Evolutionary conservation across 1,140 invertebrate genomes (phyloP).

Genomic region (Leptonema lineaticorne): DNA sequence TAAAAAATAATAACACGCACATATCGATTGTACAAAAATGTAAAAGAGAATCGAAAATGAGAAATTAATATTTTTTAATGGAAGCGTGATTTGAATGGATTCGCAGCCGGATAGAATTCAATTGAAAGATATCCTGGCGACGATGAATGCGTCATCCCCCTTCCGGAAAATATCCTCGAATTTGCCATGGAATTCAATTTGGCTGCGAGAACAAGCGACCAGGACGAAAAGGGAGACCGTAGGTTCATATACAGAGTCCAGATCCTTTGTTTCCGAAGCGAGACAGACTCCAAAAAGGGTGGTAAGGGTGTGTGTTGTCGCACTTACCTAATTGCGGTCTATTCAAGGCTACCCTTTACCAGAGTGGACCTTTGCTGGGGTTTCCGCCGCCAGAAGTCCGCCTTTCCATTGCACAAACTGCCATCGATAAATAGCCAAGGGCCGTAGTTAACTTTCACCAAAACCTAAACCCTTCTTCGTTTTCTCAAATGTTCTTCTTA

Average conservation of each 20-base stretch:
- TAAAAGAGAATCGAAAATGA: not conserved
- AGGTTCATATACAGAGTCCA: not conserved
- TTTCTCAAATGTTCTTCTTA: not conserved
- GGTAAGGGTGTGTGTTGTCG: not conserved
- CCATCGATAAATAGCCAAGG: not conserved
- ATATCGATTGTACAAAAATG: no score
- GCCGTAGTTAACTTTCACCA: not conserved
- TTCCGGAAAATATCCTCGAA: constrained; percentile 7
- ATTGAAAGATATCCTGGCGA: not conserved
- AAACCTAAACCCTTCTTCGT: no score
- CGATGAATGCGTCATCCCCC: not conserved
- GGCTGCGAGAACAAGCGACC: no score
- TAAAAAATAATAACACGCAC: no score
- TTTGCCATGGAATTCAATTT: constrained; percentile 23
- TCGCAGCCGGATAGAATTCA: not conserved
- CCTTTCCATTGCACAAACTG: not conserved
- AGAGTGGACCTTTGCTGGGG: no score
- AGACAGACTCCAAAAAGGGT: no score
- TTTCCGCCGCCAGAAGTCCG: no score
- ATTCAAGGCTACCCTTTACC: not conserved
- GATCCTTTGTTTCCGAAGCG: constrained; percentile 8
- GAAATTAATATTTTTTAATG: constrained; percentile 14
- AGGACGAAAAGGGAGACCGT: no score
- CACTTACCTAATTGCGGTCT: constrained; percentile 27
- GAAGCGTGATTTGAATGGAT: constrained; percentile 16